A percentile compares a stretch with the other conserved stretches of the same genome.
phyloP scores from a whole-genome alignment of 2,888 invertebrate species.

The Tryphoninae sp. region DNA sequence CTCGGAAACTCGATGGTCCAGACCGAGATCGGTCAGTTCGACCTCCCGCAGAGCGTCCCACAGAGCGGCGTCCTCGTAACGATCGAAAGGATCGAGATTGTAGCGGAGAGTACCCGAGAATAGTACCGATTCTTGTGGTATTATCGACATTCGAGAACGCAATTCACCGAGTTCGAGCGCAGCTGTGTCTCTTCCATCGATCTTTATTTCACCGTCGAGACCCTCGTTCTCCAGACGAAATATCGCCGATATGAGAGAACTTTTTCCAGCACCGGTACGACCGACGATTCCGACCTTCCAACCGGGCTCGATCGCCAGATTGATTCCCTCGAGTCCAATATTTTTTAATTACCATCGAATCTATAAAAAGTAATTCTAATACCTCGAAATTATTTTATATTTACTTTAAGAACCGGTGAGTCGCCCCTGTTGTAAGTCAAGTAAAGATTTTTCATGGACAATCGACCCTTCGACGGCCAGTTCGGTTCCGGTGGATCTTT shows the following conservation, averaged over 20 bases:
- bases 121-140: conserved; percentile 87
- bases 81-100: conserved; percentile 88
- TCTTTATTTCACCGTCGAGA: conserved; percentile 89
- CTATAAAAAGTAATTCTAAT: no score
- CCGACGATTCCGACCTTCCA: conserved; percentile 92
- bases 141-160: conserved; percentile 90
- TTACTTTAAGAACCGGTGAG: conserved; percentile 87
- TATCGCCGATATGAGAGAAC: conserved; percentile 88
- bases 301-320: conserved; percentile 86
- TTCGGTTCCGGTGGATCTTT: conserved; percentile 82
- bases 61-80: conserved; percentile 85
- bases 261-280: conserved; percentile 93
- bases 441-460: conserved; percentile 85
- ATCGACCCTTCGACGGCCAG: conserved; percentile 87
- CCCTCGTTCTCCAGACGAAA: conserved; percentile 89
- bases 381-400: no score
- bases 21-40: conserved; percentile 82
- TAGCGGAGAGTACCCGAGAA: conserved; percentile 87
- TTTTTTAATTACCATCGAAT: not conserved
- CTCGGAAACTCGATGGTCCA: conserved; percentile 83
- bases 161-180: conserved; percentile 88
- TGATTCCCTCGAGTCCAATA: conserved; percentile 82
- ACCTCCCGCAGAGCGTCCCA: conserved; percentile 86
- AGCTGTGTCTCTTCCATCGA: conserved; percentile 90
- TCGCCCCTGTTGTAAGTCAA: conserved; percentile 85